Conservation (phyloP, 2,888 invertebrate genomes). For the Pseudoips prasinana region DNA sequence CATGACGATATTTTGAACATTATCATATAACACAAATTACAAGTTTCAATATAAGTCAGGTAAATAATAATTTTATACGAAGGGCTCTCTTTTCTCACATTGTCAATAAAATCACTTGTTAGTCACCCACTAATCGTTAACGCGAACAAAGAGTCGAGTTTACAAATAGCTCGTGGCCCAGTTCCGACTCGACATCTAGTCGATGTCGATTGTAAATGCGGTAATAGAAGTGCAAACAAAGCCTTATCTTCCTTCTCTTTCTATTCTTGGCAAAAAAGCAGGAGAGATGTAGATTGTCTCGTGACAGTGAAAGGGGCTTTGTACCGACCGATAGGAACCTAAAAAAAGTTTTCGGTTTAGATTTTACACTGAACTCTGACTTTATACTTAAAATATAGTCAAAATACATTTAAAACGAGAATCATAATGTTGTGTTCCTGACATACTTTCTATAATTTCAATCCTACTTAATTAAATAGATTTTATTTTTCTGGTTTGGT, state of each 20-base stretch:
- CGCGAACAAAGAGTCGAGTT: conserved; percentile 13
- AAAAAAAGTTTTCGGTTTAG: conserved; percentile 2
- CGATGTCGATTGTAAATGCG: conserved; percentile 30
- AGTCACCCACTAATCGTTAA: conserved; percentile 14
- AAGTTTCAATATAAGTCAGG: too few species aligned
- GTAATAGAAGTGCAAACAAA: conserved; percentile 31
- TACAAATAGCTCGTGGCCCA: conserved; percentile 23
- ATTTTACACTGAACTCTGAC: too few species aligned
- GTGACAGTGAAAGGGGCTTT: conserved; percentile 50
- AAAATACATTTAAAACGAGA: too few species aligned
- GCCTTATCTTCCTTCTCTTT: conserved; percentile 24
- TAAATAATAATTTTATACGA: not conserved
- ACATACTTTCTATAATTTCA: too few species aligned
- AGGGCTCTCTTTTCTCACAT: conserved; percentile 2
- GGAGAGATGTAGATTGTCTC: conserved; percentile 27
- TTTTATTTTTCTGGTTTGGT: too few species aligned
- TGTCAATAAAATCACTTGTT: conserved; percentile 11
- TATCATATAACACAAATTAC: too few species aligned
- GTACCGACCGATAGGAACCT: conserved; percentile 37
- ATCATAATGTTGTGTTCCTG: too few species aligned
- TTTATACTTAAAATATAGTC: too few species aligned
- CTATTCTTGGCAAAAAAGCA: conserved; percentile 11
- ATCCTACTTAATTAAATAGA: too few species aligned
- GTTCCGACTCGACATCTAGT: conserved; percentile 18
- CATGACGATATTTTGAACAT: too few species aligned